Evolutionary conservation across 2,113 vertebrate species (phyloP).

Genomic region (Ptychochromis oligacanthus): DNA sequence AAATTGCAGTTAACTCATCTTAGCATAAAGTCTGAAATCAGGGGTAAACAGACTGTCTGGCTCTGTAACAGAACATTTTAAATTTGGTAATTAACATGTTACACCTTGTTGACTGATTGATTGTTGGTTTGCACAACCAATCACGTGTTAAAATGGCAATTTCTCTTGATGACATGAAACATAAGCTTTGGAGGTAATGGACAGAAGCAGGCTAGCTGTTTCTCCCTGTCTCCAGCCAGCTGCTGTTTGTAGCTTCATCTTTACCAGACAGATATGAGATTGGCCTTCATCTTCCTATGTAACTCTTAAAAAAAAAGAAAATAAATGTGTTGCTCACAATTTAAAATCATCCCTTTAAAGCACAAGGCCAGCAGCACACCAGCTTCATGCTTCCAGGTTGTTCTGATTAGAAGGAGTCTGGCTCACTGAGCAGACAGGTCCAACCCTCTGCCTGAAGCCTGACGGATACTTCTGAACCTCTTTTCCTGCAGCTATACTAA

Average conservation of each 20-base stretch:
- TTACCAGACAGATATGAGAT: background rate
- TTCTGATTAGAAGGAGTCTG: slow-evolving; percentile 20
- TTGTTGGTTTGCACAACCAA: slow-evolving; percentile 7
- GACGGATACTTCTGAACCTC: slow-evolving; percentile 38
- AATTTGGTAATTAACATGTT: background rate
- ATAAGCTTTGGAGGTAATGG: slow-evolving; percentile 8
- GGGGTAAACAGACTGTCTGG: background rate
- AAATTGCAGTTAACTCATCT: background rate
- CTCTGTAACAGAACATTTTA: background rate
- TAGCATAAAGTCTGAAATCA: background rate
- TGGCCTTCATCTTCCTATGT: background rate
- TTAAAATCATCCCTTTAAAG: background rate
- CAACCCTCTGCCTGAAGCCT: slow-evolving; percentile 18
- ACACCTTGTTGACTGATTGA: slow-evolving; percentile 11
- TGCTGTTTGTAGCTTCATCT: background rate
- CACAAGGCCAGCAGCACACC: background rate
- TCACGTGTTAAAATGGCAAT: slow-evolving; percentile 11
- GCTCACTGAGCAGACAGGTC: slow-evolving; percentile 49
- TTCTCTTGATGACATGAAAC: background rate
- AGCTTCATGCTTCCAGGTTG: background rate
- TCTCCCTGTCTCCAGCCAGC: background rate
- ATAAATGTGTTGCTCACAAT: background rate
- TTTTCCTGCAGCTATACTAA: background rate
- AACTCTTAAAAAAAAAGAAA: background rate
- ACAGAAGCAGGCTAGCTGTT: slow-evolving; percentile 5